Percentiles rank a stretch among this genome's conserved stretches.
Evolutionary conservation across 2,888 invertebrate genomes (phyloP).

Genomic region (Villa cingulata): DNA sequence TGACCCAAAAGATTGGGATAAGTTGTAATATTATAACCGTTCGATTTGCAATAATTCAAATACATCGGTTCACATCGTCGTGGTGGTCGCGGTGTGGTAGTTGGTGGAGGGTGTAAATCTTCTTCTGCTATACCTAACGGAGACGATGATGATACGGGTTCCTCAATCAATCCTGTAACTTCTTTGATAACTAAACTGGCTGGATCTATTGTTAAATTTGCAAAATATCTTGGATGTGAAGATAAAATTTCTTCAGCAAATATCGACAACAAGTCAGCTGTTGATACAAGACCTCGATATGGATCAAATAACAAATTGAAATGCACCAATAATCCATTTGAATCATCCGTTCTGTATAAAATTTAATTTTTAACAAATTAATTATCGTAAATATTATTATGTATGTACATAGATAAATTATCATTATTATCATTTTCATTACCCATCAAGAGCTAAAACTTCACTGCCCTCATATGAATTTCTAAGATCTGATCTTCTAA

Average conservation of each 20-base stretch:
- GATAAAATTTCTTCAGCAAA: conserved; percentile 51
- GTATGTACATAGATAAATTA: no score
- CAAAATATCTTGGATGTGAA: conserved; percentile 44
- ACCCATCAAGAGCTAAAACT: conserved; percentile 76
- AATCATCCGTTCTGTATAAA: conserved; percentile 45
- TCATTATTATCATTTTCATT: no score
- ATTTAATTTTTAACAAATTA: neutral
- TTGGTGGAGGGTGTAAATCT: conserved; percentile 32
- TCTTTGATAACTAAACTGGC: conserved; percentile 51
- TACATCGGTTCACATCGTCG: conserved; percentile 55
- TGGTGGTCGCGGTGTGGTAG: conserved; percentile 39
- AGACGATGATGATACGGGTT: conserved; percentile 32
- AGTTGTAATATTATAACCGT: conserved; percentile 66
- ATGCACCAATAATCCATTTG: conserved; percentile 60
- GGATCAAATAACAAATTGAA: conserved; percentile 79
- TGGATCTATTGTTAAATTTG: conserved; percentile 50
- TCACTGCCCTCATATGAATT: conserved; percentile 67
- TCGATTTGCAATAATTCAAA: conserved; percentile 52
- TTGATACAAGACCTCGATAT: conserved; percentile 50
- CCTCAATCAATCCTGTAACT: conserved; percentile 31
- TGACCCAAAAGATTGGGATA: conserved; percentile 66
- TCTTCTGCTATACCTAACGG: conserved; percentile 22
- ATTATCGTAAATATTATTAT: no score
- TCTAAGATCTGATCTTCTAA: conserved; percentile 57
- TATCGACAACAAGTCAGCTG: conserved; percentile 50